Conservation (phyloP, 2,888 invertebrate species). For the Apamea crenata region DNA sequence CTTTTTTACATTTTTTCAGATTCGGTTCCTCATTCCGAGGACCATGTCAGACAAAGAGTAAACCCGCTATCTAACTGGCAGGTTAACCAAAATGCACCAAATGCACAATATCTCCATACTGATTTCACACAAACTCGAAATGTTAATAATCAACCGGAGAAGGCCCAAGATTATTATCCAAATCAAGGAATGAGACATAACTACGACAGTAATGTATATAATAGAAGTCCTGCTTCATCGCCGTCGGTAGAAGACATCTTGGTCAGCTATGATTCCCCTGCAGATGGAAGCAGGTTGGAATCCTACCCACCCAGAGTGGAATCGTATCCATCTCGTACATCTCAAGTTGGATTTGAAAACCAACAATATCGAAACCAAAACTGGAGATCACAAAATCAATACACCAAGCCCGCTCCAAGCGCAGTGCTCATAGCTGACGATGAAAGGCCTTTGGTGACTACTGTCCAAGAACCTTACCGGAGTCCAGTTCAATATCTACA, state of each 20-base stretch:
- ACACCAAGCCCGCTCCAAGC: neutral
- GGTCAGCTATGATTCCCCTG: constrained; percentile 9
- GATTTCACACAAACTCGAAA: constrained; percentile 58
- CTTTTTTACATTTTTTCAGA: constrained; percentile 59
- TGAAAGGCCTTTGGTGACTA: constrained; percentile 14
- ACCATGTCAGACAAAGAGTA: constrained; percentile 52
- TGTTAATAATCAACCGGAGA: constrained; percentile 33
- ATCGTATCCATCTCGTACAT: constrained; percentile 7
- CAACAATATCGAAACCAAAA: constrained; percentile 31
- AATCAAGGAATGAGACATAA: constrained; percentile 27
- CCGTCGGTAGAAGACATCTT: constrained; percentile 1
- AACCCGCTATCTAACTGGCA: constrained; percentile 44
- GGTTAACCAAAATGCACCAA: constrained; percentile 36
- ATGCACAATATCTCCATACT: constrained; percentile 36
- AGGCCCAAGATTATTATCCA: constrained; percentile 20
- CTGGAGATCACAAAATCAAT: constrained; percentile 36
- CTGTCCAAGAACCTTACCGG: constrained; percentile 30
- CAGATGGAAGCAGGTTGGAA: constrained; percentile 8
- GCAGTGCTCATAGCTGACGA: neutral
- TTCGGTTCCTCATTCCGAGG: constrained; percentile 59
- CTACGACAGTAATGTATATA: constrained; percentile 23
- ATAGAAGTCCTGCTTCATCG: constrained; percentile 5
- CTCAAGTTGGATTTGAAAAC: constrained; percentile 10
- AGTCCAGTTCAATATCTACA: constrained; percentile 22
- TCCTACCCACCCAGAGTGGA: neutral